Evolutionary conservation across 2,113 vertebrate species (phyloP), one percentile per base, ranked within the genome.

Genomic region (Psammodynastes pulverulentus): DNA sequence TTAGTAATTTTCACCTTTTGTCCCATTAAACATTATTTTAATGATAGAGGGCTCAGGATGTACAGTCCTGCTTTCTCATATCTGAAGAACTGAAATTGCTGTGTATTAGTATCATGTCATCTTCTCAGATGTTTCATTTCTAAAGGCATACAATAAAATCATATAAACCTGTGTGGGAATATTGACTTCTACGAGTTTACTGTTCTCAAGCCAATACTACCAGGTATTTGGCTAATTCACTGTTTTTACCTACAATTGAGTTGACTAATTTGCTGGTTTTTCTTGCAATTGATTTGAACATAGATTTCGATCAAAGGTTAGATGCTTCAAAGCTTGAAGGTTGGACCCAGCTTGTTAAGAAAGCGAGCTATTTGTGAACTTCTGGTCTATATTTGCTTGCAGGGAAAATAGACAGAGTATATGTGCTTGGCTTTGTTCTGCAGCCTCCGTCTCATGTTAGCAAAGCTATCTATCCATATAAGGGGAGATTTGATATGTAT

Each of bases 1-100:
- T n/a, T 67, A 34, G 62, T 67, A 67, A 67, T 67, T 79, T 79
- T 79, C 19, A 39, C 17, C 72, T 79, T 79, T 34, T 79, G 17
- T 39, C 34, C 23, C 72, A 43, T 79, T 79, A 43, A 79, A 79
- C 34, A 79, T 79, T 43, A 58, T 1, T 6, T 72, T 72, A 19
- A 79, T 21, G 34, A 9, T 17, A 79, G 72, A 43, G 34, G 7
- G 17, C 6, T 79, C 17, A 43, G 34, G 34, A n/a, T 21, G 23
- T 46, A 67, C 8, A 51, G 17, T 2, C 9, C 24, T 67, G n/a
- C 45, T 19, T 62, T 72, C 46, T 45, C n/a, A 0, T 89, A 54
- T 34, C 45, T 93, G 67, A 26, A 89, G 90, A 43, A 24, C n/a
- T 62, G 52, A 92, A 92, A 7, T 24, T 91, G 4, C 39, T 95